Percentiles rank a stretch among this genome's conserved stretches.
phyloP scores from a whole-genome alignment of 1,140 invertebrate species.

The Littorina saxatilis region DNA sequence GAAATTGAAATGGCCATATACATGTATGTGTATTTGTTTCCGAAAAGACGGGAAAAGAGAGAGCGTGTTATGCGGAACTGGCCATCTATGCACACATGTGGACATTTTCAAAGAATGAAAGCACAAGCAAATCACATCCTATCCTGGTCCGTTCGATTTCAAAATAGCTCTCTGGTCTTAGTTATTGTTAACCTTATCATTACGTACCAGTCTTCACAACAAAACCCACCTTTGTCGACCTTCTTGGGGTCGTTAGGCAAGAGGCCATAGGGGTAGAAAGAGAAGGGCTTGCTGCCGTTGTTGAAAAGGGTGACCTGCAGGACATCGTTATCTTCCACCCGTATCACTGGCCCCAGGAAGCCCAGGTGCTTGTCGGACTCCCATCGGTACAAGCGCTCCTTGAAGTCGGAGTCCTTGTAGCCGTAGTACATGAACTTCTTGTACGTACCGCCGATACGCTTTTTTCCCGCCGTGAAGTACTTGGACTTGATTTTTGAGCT shows the following conservation, averaged over 20 bases:
- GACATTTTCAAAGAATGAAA: too few species aligned
- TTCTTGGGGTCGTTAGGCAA: conserved; percentile 4
- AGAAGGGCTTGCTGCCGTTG: conserved; percentile 46
- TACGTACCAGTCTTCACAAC: too few species aligned
- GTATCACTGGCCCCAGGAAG: conserved; percentile 63
- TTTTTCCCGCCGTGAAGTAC: conserved; percentile 31
- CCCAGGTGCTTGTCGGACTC: conserved; percentile 54
- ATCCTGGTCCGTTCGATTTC: too few species aligned
- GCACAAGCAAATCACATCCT: too few species aligned
- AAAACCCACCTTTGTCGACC: conserved; percentile 10
- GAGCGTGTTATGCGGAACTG: too few species aligned
- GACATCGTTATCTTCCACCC: conserved; percentile 60
- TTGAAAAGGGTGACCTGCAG: conserved; percentile 51
- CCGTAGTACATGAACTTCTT: conserved; percentile 61
- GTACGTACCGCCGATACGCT: conserved; percentile 57
- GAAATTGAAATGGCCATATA: too few species aligned
- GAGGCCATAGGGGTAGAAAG: conserved; percentile 50
- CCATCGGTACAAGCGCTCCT: conserved; percentile 40
- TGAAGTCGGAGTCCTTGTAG: conserved; percentile 60
- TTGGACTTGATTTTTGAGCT: conserved; percentile 17
- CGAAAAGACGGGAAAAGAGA: too few species aligned
- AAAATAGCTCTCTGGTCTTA: too few species aligned
- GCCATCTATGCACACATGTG: too few species aligned
- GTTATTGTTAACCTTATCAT: too few species aligned
- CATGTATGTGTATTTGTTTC: too few species aligned